Percentiles rank a stretch among this genome's conserved stretches.
phyloP scores from a whole-genome alignment of 2,888 invertebrate species.

The Tetropium fuscum region DNA sequence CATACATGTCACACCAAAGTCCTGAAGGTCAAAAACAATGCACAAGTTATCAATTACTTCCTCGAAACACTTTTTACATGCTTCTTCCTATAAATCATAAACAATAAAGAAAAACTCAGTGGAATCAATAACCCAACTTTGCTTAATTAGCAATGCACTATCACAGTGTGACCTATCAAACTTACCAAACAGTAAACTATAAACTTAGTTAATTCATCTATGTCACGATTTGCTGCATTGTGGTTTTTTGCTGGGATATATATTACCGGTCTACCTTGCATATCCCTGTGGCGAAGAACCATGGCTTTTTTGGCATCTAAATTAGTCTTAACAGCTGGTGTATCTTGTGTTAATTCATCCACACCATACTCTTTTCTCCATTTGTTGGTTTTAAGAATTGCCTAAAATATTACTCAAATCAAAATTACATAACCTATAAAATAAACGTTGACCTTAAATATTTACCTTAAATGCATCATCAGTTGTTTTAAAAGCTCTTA shows the following conservation, averaged over 20 bases:
- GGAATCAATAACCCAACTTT: no score
- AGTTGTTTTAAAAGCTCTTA: constrained; percentile 79
- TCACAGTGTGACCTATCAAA: no score
- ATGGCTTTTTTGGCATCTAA: constrained; percentile 73
- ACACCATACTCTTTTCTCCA: constrained; percentile 83
- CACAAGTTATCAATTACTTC: constrained; percentile 84
- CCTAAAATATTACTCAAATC: no score
- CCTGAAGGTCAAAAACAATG: constrained; percentile 82
- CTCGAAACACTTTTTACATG: constrained; percentile 82
- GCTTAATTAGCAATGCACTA: no score
- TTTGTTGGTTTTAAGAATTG: constrained; percentile 82
- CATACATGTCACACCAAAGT: constrained; percentile 82
- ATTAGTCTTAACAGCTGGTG: constrained; percentile 70
- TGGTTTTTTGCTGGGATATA: constrained; percentile 86
- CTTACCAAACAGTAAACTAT: constrained; percentile 81
- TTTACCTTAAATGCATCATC: constrained; percentile 82
- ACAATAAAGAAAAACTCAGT: no score
- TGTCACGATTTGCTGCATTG: constrained; percentile 76
- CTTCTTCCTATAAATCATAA: constrained; percentile 73
- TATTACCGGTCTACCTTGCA: constrained; percentile 79
- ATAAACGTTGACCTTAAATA: background rate
- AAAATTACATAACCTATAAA: constrained; percentile 7
- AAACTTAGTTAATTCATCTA: constrained; percentile 82
- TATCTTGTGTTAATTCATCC: constrained; percentile 69
- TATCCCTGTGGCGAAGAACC: constrained; percentile 79